These are phyloP conservation scores for Pteropus rufus DNA, from an alignment of 2,797 vertebrate genomes.

Conservation along the genomic window DNA sequence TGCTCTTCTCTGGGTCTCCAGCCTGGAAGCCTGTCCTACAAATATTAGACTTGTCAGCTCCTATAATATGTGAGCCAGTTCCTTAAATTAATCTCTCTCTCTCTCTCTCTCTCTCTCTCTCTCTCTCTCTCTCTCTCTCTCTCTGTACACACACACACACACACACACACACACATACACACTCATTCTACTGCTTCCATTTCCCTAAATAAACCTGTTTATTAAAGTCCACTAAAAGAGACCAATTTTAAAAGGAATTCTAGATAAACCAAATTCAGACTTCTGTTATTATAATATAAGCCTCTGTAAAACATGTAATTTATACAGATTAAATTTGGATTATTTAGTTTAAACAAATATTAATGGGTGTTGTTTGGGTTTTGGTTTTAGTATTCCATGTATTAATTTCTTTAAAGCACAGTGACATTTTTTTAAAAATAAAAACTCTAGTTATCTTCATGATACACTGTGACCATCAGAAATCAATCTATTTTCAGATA, in stretches of 20 bases:
- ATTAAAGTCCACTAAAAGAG: neutral
- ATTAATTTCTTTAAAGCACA: slow-evolving; percentile 20
- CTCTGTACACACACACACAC: neutral
- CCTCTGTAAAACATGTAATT: neutral
- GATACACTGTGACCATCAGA: neutral
- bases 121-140: neutral
- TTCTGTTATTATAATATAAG: neutral
- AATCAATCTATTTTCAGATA: slow-evolving; percentile 60
- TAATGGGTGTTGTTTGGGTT: neutral
- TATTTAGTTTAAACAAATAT: neutral
- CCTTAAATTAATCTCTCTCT: neutral
- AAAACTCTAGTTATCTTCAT: neutral
- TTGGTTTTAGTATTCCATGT: neutral
- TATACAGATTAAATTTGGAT: neutral
- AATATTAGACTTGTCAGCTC: neutral
- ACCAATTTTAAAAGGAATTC: neutral
- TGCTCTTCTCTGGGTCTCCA: neutral
- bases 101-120: neutral
- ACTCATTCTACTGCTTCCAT: neutral
- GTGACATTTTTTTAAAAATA: neutral
- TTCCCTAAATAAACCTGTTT: neutral
- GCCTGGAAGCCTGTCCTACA: neutral
- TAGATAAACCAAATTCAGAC: neutral
- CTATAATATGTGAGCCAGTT: neutral
- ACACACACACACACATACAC: neutral